Conservation (phyloP, 2,797 vertebrate species). For the Luscinia megarhynchos region DNA sequence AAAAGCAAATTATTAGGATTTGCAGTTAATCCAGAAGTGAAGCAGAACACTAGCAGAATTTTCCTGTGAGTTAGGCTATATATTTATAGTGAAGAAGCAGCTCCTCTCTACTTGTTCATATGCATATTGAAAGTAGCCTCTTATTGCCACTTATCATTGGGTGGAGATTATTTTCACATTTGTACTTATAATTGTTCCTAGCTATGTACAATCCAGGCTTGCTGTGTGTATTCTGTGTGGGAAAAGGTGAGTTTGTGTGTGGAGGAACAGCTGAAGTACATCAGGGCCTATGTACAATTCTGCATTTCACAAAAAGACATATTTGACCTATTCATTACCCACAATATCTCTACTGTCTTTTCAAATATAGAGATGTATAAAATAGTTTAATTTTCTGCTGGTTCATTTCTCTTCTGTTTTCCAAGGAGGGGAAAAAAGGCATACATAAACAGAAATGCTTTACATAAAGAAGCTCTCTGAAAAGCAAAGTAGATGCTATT, state of each 20-base stretch:
- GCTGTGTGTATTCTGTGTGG: background rate
- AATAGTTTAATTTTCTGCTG: background rate
- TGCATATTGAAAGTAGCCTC: slow-evolving; percentile 23
- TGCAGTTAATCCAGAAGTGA: slow-evolving; percentile 59
- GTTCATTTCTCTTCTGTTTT: background rate
- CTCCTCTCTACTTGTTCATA: background rate
- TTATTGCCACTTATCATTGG: slow-evolving; percentile 49
- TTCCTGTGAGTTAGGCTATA: background rate
- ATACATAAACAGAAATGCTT: background rate
- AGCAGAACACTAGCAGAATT: slow-evolving; percentile 56
- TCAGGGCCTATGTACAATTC: background rate
- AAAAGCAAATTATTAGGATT: slow-evolving; percentile 75
- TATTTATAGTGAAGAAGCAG: background rate
- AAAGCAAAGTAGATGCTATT: background rate
- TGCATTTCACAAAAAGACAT: background rate
- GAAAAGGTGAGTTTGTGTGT: background rate
- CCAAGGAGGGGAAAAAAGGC: background rate
- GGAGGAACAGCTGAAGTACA: slow-evolving; percentile 18
- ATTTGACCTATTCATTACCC: background rate
- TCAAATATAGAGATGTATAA: slow-evolving; percentile 5
- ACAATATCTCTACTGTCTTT: slow-evolving; percentile 22
- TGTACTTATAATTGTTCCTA: slow-evolving; percentile 43
- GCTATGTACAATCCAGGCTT: slow-evolving; percentile 5
- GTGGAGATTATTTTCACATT: slow-evolving; percentile 55
- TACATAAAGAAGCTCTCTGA: background rate